A percentile compares a stretch with the other conserved stretches of the same genome.
These are phyloP conservation scores for Lamprotornis superbus DNA, from an alignment of 2,113 vertebrate genomes.

Conservation along the genomic window DNA sequence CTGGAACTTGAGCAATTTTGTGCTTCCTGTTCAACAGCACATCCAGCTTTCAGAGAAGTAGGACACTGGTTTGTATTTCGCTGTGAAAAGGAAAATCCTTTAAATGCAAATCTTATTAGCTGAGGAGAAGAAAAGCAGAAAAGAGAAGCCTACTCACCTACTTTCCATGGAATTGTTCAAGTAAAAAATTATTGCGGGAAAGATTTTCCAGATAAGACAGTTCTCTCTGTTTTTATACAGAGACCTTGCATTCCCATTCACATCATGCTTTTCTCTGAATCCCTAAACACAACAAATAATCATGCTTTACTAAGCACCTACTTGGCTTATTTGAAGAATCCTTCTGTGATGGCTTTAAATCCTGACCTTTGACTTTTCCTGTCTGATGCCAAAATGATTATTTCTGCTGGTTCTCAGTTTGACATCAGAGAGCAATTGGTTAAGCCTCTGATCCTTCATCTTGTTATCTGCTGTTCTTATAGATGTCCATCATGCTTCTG, in stretches of 20 bases:
- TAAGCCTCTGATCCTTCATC: slow-evolving; percentile 57
- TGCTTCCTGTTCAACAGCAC: not conserved
- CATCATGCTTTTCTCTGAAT: slow-evolving; percentile 9
- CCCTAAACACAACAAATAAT: slow-evolving; percentile 64
- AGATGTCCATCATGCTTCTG: not conserved
- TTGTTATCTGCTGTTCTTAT: slow-evolving; percentile 40
- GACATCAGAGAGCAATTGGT: slow-evolving; percentile 69
- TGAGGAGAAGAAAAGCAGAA: not conserved
- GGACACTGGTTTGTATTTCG: not conserved
- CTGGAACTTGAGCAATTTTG: not conserved
- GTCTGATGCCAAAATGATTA: slow-evolving; percentile 70
- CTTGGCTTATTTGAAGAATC: slow-evolving; percentile 61
- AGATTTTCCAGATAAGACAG: not conserved
- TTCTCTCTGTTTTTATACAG: not conserved
- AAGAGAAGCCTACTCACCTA: not conserved
- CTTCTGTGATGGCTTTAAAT: slow-evolving; percentile 24
- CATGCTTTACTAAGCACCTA: slow-evolving; percentile 71
- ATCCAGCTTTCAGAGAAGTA: not conserved
- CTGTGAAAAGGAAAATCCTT: not conserved
- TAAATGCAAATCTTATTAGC: not conserved
- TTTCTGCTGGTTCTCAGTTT: slow-evolving; percentile 66
- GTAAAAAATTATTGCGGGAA: not conserved
- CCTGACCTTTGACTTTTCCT: slow-evolving; percentile 66
- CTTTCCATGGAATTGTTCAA: not conserved
- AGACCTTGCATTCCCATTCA: not conserved